Percentiles rank a stretch among this genome's conserved stretches.
Conservation (phyloP, 2,888 invertebrate genomes). For the Kryphioiulus occultus region DNA sequence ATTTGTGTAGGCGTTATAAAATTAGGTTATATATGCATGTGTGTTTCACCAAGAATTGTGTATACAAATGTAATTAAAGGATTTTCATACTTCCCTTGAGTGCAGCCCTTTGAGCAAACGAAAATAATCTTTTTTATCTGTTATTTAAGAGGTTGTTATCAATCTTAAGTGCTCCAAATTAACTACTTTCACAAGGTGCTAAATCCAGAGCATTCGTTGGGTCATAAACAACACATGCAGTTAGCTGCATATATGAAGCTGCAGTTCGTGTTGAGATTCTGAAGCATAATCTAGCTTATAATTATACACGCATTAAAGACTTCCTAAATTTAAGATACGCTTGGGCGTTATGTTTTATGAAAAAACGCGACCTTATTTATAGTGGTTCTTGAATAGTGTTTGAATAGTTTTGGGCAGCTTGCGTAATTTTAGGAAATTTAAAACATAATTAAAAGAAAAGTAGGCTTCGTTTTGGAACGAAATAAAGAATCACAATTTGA, state of each 20-base stretch:
- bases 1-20: neutral
- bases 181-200: neutral
- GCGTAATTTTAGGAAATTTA: too few relatives aligned
- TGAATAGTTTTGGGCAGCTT: too few relatives aligned
- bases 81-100: neutral
- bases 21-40: neutral
- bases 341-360: neutral
- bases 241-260: neutral
- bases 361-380: too few relatives aligned
- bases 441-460: too few relatives aligned
- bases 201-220: neutral
- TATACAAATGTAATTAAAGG: neutral
- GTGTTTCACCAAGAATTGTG: neutral
- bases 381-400: too few relatives aligned
- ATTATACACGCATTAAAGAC: neutral
- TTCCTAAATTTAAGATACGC: neutral
- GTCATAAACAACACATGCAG: neutral
- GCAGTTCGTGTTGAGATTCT: neutral
- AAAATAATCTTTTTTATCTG: neutral
- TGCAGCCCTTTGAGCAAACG: neutral
- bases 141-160: constrained; percentile 5
- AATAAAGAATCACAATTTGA: too few relatives aligned
- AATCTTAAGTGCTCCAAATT: neutral
- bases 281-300: neutral
- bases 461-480: too few relatives aligned